A percentile compares a stretch with the other conserved stretches of the same genome.
Evolutionary conservation across 53 echinoderm and acorn worm genomes (phyloP).

Genomic region (Holothuria leucospilota): DNA sequence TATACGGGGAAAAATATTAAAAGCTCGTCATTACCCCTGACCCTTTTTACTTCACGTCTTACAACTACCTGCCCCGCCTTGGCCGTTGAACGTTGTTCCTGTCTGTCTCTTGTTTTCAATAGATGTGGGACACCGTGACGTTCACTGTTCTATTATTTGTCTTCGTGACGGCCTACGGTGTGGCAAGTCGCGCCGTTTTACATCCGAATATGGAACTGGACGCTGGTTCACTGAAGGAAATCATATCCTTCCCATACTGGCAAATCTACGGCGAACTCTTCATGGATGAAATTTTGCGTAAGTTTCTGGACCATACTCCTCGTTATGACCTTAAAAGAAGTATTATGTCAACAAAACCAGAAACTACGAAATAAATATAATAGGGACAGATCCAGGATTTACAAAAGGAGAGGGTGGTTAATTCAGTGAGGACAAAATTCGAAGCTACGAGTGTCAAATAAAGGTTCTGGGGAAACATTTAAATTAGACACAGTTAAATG

Average conservation of each 20-base stretch:
- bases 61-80: no score
- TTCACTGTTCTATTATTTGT: conserved; percentile 90
- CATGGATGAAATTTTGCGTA: conserved; percentile 64
- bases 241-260: conserved; percentile 90
- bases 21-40: no score
- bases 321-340: background rate
- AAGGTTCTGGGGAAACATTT: no score
- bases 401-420: no score
- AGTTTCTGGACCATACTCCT: background rate
- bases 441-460: no score
- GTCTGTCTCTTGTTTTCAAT: no score
- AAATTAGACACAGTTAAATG: background rate
- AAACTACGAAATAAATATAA: no score
- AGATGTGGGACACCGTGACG: conserved; percentile 79
- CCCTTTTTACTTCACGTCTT: no score
- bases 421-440: no score
- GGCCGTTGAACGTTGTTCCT: no score
- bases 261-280: conserved; percentile 97
- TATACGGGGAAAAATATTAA: no score
- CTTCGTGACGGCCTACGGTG: conserved; percentile 85
- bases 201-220: conserved; percentile 40
- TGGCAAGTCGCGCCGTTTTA: conserved; percentile 80
- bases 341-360: background rate
- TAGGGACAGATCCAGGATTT: no score
- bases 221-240: conserved; percentile 44